A percentile compares a stretch with the other conserved stretches of the same genome.
These are phyloP conservation scores for Centroberyx gerrardi DNA, from an alignment of 2,797 vertebrate genomes.

Conservation along the genomic window DNA sequence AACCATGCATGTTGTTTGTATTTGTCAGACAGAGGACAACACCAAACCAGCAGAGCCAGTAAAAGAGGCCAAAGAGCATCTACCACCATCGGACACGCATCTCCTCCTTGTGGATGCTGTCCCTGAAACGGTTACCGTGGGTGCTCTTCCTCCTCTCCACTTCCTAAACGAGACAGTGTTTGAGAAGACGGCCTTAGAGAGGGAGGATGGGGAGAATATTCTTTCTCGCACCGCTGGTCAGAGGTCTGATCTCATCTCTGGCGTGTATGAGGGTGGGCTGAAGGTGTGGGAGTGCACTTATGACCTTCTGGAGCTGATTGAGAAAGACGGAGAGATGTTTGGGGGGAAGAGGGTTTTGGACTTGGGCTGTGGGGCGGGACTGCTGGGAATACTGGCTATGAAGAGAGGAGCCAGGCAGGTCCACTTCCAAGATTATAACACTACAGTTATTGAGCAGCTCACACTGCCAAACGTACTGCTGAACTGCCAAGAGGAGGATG, in stretches of 20 bases:
- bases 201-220: slow-evolving; percentile 86
- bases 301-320: slow-evolving; percentile 91
- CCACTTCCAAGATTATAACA: slow-evolving; percentile 97
- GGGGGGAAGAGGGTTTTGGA: slow-evolving; percentile 89
- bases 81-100: slow-evolving; percentile 59
- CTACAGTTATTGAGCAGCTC: slow-evolving; percentile 93
- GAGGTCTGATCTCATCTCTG: slow-evolving; percentile 94
- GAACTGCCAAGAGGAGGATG: slow-evolving; percentile 80
- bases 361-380: slow-evolving; percentile 94
- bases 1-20: slow-evolving; percentile 1
- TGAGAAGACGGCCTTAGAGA: slow-evolving; percentile 81
- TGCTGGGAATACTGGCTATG: slow-evolving; percentile 92
- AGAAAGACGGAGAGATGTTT: slow-evolving; percentile 85
- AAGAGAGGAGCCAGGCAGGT: slow-evolving; percentile 87
- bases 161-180: slow-evolving; percentile 87
- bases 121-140: slow-evolving; percentile 82
- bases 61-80: slow-evolving; percentile 83
- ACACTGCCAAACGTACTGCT: slow-evolving; percentile 91
- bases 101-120: slow-evolving; percentile 75
- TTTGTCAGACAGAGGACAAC: slow-evolving; percentile 58
- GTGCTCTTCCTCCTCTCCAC: slow-evolving; percentile 82
- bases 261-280: slow-evolving; percentile 97
- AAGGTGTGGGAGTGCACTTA: slow-evolving; percentile 99
- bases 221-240: slow-evolving; percentile 84
- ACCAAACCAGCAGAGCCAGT: slow-evolving; percentile 43